These are phyloP conservation scores for Halcyon malimbica DNA, from an alignment of 2,113 vertebrate species.

Conservation along the genomic window DNA sequence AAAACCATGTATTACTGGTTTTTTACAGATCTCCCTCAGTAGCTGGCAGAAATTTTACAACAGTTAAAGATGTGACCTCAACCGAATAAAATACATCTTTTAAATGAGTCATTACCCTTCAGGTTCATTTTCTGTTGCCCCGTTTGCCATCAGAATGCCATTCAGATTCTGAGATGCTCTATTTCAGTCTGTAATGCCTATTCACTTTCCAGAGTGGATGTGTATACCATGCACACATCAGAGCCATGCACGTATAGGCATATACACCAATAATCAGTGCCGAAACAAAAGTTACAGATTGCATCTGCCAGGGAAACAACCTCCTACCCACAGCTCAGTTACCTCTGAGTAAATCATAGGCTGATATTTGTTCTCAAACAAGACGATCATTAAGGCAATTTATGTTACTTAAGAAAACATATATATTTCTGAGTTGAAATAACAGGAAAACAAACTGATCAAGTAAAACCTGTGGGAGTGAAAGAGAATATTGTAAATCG, in stretches of 20 bases:
- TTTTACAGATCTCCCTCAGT: not conserved
- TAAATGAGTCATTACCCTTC: not conserved
- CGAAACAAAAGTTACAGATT: slow-evolving; percentile 1
- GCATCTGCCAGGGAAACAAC: not conserved
- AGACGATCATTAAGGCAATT: slow-evolving; percentile 50
- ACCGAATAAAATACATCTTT: not conserved
- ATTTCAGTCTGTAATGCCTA: not conserved
- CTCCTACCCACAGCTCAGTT: not conserved
- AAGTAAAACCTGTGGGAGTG: slow-evolving; percentile 6
- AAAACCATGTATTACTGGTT: not conserved
- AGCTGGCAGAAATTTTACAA: not conserved
- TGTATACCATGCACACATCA: not conserved
- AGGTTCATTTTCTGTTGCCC: not conserved
- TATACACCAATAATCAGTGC: not conserved
- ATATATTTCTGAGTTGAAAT: slow-evolving; percentile 13
- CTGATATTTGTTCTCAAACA: slow-evolving; percentile 63
- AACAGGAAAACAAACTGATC: slow-evolving; percentile 1
- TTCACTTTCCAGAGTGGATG: not conserved
- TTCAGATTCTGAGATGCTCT: not conserved
- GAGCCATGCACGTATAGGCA: not conserved
- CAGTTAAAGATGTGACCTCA: not conserved
- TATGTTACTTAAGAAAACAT: slow-evolving; percentile 14
- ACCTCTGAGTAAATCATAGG: slow-evolving; percentile 13
- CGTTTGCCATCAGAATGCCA: not conserved
- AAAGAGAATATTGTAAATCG: not conserved